phyloP scores from a whole-genome alignment of 1,140 invertebrate species.

The Drosophila nasuta region DNA sequence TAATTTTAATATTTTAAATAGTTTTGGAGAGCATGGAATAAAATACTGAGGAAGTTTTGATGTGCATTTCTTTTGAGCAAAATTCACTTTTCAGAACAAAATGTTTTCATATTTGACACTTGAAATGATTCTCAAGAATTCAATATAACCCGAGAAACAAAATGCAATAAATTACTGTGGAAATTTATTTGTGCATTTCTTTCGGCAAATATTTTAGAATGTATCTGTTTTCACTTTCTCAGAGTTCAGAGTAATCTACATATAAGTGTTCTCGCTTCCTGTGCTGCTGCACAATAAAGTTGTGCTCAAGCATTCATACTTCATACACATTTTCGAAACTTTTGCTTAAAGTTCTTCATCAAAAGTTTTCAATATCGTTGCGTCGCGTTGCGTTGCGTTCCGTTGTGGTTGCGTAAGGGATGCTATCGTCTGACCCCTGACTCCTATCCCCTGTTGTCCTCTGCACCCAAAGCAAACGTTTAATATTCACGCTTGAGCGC shows the following conservation, averaged over 20 bases:
- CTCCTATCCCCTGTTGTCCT: slow-evolving; percentile 35
- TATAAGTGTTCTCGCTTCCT: slow-evolving; percentile 1
- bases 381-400: slow-evolving; percentile 4
- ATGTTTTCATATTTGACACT: no score
- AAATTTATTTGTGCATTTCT: no score
- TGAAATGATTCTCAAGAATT: no score
- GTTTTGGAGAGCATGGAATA: neutral
- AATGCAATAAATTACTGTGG: neutral
- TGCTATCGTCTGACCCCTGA: slow-evolving; percentile 24
- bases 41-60: neutral
- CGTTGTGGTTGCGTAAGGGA: slow-evolving; percentile 48
- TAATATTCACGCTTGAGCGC: slow-evolving; percentile 82
- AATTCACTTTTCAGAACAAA: no score
- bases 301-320: slow-evolving; percentile 1
- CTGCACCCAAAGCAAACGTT: slow-evolving; percentile 69
- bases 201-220: no score
- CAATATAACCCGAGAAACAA: neutral
- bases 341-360: slow-evolving; percentile 36
- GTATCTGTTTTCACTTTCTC: neutral
- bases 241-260: neutral
- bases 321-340: slow-evolving; percentile 22
- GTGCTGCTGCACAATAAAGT: neutral
- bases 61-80: no score
- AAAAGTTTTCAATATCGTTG: slow-evolving; percentile 44
- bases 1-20: no score